Base-by-base conservation (phyloP, 2,888 invertebrate species). In the Pyrocoelia pectoralis region DNA sequence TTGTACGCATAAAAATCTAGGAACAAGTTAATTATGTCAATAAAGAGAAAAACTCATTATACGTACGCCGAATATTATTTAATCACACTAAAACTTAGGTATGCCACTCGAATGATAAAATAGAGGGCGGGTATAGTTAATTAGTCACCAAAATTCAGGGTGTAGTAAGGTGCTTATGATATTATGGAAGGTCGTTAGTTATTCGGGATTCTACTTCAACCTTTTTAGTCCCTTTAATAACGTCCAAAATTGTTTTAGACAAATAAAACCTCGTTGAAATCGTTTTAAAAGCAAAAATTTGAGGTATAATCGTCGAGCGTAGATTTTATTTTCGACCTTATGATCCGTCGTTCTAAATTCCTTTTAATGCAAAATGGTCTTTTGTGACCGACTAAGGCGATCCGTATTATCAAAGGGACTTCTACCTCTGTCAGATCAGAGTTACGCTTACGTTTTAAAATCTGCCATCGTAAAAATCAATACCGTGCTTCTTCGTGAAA, bases 61-160 rank as follows among this genome's bases (percentile, higher is more conserved):
- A n/a, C n/a, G n/a, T n/a, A n/a, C 33, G 2, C 10, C 8, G 15
- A 46, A 46, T 46, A 17, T 18, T 18, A 18, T 18, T 46, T 17
- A 46, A 46, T 15, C 8, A 46, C 14, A 46, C n/a, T 52, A 15
- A 24, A 24, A 24, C 6, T 29, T n/a, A 6, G 2, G 33, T 52
- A 52, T 17, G 9, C 52, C 13, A 33, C 10, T 17, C 9, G 52
- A 29, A 29, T 38, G 12, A 19, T 48, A 24, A 56, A 48, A 48
- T 56, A n/a, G 33, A 33, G 24, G 14, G 9, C 15, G 14, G 24
- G 46, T 15, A 18, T n/a, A 49, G 49, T 54, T 60, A 60, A 60
- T 60, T 54, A 60, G 54, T 15, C 41, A 29, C 53, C 53, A 59
- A 59, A 59, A 59, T 59, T 48, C 40, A 60, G 54, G 54, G 49